phyloP scores from a whole-genome alignment of 2,113 vertebrate species.

The Crotalus horridus region DNA sequence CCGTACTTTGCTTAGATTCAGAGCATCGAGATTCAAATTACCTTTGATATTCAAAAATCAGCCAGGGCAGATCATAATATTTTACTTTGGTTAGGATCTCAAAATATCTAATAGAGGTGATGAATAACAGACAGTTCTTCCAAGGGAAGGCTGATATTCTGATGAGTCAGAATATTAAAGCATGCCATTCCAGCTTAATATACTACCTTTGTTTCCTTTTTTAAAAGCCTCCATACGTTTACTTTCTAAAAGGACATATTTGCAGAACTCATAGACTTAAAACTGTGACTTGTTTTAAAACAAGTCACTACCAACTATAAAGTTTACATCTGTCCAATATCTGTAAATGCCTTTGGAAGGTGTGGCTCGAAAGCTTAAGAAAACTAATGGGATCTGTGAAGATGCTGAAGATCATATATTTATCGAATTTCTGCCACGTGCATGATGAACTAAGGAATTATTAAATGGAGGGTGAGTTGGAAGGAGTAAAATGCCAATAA shows the following conservation, averaged over 20 bases:
- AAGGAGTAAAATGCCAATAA: conserved; percentile 55
- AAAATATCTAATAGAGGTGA: no score
- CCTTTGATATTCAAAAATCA: no score
- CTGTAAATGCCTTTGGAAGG: conserved; percentile 56
- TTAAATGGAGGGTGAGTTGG: conserved; percentile 54
- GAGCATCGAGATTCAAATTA: no score
- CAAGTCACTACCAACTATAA: conserved; percentile 23
- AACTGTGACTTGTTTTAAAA: conserved; percentile 30
- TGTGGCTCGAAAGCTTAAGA: conserved; percentile 51
- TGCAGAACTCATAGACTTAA: conserved; percentile 41
- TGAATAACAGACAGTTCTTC: no score
- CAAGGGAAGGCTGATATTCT: not conserved
- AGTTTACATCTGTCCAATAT: conserved; percentile 36
- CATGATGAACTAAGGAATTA: conserved; percentile 48
- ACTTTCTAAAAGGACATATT: not conserved
- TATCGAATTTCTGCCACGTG: conserved; percentile 51
- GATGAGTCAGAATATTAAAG: not conserved
- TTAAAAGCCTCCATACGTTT: not conserved
- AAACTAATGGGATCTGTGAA: not conserved
- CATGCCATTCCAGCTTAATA: not conserved
- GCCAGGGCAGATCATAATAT: no score
- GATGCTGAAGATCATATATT: conserved; percentile 47
- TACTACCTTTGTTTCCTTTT: not conserved
- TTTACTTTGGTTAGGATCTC: no score
- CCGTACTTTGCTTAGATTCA: no score